Evolutionary conservation across 2,797 vertebrate species (phyloP).

Genomic region (Eulemur albifrons): DNA sequence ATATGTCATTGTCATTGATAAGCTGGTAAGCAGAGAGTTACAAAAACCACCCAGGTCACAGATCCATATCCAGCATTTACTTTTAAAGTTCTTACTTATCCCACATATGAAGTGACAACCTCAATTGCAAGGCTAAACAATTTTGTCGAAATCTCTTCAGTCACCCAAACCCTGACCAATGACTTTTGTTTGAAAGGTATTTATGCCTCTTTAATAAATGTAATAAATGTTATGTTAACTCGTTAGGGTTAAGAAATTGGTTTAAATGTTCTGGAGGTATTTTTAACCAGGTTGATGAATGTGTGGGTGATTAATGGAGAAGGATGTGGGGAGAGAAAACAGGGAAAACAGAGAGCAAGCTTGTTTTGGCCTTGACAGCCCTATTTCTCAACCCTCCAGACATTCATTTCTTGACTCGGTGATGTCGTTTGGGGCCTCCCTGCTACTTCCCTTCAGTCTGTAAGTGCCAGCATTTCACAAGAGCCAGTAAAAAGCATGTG

Average conservation of each 20-base stretch:
- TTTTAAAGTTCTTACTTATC: background rate
- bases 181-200: conserved; percentile 42
- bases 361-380: conserved; percentile 18
- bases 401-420: background rate
- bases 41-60: background rate
- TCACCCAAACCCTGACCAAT: conserved; percentile 16
- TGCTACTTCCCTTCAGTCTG: background rate
- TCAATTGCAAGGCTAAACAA: background rate
- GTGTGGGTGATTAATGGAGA: conserved; percentile 45
- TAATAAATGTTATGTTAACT: conserved; percentile 16
- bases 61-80: background rate
- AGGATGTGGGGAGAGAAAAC: background rate
- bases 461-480: background rate
- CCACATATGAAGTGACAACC: background rate
- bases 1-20: conserved; percentile 2
- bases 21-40: background rate
- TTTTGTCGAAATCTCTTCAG: background rate
- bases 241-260: conserved; percentile 51
- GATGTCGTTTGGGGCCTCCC: background rate
- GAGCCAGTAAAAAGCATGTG: background rate
- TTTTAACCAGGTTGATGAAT: conserved; percentile 56
- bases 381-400: background rate
- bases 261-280: conserved; percentile 42
- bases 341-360: conserved; percentile 21
- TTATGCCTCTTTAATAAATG: conserved; percentile 44